Evolutionary conservation across 2,113 vertebrate genomes (phyloP).

Genomic region (Delphinapterus leucas): DNA sequence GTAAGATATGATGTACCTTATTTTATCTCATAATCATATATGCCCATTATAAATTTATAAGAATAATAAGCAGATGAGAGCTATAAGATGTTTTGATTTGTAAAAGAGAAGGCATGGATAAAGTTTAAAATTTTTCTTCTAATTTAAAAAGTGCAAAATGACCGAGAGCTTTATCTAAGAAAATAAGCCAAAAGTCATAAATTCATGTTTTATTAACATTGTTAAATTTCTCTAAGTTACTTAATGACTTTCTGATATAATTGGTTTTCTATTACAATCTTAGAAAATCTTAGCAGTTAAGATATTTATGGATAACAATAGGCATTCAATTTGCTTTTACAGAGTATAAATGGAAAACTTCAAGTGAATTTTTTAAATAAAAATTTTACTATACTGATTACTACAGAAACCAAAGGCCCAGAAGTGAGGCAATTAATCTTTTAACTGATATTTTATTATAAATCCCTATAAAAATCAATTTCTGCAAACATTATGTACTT

Average conservation of each 20-base stretch:
- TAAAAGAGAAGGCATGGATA: background rate
- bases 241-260: background rate
- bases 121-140: background rate
- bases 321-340: background rate
- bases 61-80: background rate
- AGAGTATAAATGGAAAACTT: background rate
- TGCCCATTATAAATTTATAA: background rate
- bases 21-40: background rate
- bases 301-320: background rate
- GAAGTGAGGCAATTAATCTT: background rate
- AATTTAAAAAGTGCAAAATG: background rate
- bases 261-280: background rate
- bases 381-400: background rate
- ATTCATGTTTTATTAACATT: background rate
- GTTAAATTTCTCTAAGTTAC: background rate
- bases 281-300: background rate
- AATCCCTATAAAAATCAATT: background rate
- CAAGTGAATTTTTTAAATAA: background rate
- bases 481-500: background rate
- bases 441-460: background rate
- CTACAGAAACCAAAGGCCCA: background rate
- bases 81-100: background rate
- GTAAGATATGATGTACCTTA: background rate
- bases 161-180: background rate
- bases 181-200: background rate